These are phyloP conservation scores for Clarias batrachus DNA, from an alignment of 2,113 vertebrate species.

Conservation along the genomic window DNA sequence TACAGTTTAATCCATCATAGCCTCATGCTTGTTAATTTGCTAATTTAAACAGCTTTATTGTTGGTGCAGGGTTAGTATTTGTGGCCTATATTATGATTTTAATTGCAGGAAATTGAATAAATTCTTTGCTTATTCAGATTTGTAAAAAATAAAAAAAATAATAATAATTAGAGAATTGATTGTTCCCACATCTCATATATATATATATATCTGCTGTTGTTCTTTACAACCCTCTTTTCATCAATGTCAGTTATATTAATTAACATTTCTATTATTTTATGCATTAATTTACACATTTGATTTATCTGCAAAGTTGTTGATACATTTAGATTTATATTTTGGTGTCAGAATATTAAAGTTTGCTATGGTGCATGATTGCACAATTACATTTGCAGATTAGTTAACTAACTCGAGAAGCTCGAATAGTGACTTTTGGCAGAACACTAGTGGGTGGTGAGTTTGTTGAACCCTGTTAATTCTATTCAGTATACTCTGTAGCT, in stretches of 20 bases:
- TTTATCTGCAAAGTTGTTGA: background rate
- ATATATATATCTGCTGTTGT: background rate
- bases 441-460: background rate
- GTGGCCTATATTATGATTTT: background rate
- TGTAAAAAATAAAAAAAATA: background rate
- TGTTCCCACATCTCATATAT: too few species aligned
- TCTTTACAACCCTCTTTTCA: background rate
- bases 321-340: background rate
- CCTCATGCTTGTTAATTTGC: background rate
- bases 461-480: background rate
- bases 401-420: background rate
- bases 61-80: background rate
- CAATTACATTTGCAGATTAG: background rate
- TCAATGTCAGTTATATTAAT: background rate
- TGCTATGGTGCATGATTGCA: background rate
- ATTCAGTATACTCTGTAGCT: background rate
- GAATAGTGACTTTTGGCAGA: background rate
- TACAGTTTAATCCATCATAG: background rate
- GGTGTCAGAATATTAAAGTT: background rate
- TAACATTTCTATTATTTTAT: background rate
- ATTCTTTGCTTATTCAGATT: background rate
- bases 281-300: background rate
- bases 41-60: too few species aligned
- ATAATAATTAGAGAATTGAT: too few species aligned
- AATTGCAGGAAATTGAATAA: background rate